A percentile compares a stretch with the other conserved stretches of the same genome.
Evolutionary conservation across 2,113 vertebrate species (phyloP).

Genomic region (Trochalopteron elliotii): DNA sequence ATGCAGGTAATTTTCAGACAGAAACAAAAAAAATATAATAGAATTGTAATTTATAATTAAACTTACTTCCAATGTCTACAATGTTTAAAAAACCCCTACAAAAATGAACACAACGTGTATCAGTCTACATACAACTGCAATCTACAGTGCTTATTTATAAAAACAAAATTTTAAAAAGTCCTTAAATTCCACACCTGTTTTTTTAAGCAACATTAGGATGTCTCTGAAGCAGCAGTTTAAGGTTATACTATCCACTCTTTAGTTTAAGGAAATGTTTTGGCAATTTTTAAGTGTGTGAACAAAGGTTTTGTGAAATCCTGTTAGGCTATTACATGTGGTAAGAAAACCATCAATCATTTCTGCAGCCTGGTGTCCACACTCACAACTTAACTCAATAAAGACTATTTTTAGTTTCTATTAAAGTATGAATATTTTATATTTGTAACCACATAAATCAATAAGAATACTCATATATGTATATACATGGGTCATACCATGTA

Average conservation of each 20-base stretch:
- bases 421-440: constrained; percentile 62
- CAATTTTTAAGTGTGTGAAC: constrained; percentile 51
- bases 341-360: constrained; percentile 69
- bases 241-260: background rate
- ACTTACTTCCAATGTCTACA: background rate
- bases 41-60: background rate
- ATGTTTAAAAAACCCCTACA: background rate
- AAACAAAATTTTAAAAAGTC: background rate
- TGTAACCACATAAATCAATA: constrained; percentile 4
- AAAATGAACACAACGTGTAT: background rate
- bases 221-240: background rate
- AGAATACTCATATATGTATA: background rate
- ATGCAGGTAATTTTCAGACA: background rate
- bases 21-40: background rate
- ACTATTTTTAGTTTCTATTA: constrained; percentile 54
- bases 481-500: background rate
- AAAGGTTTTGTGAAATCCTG: constrained; percentile 61
- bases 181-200: background rate
- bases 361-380: constrained; percentile 41
- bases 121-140: background rate
- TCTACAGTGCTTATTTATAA: background rate
- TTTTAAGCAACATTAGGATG: background rate
- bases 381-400: constrained; percentile 64
- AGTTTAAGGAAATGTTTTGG: background rate
- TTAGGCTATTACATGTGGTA: constrained; percentile 32